Percentiles rank a stretch among this genome's conserved stretches.
Conservation (phyloP, 2,113 vertebrate species). For the Marmota monax region DNA sequence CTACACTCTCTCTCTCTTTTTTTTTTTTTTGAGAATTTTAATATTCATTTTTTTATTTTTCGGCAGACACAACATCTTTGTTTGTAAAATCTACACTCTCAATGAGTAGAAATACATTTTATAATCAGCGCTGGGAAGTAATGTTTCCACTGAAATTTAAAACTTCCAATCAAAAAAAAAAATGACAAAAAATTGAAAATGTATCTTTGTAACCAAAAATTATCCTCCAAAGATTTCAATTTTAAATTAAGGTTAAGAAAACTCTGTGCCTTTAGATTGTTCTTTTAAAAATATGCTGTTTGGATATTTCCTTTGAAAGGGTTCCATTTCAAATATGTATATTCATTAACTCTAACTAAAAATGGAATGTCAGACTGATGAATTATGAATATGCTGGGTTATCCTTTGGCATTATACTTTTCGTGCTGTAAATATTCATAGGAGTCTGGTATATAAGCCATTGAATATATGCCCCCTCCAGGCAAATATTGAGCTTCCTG, state of each 20-base stretch:
- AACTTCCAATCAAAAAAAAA: not conserved
- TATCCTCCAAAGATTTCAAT: not conserved
- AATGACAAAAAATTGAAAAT: not conserved
- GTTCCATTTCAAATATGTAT: conserved; percentile 43
- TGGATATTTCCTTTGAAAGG: not conserved
- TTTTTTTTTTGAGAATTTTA: no score
- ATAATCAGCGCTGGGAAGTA: not conserved
- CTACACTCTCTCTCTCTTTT: no score
- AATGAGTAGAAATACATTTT: not conserved
- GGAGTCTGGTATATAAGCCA: not conserved
- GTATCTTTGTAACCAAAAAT: not conserved
- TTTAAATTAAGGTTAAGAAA: conserved; percentile 44
- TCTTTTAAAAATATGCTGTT: not conserved
- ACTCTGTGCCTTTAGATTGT: not conserved
- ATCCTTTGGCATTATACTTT: not conserved
- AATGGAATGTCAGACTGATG: not conserved
- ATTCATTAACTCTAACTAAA: conserved; percentile 9
- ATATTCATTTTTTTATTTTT: no score
- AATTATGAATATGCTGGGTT: not conserved
- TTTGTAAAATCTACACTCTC: not conserved
- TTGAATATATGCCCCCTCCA: not conserved
- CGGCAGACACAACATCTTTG: no score
- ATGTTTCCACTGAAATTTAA: not conserved
- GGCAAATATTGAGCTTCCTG: not conserved
- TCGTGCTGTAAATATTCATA: no score